Evolutionary conservation across 2,113 vertebrate species (phyloP).

Genomic region (Ovibos moschatus): DNA sequence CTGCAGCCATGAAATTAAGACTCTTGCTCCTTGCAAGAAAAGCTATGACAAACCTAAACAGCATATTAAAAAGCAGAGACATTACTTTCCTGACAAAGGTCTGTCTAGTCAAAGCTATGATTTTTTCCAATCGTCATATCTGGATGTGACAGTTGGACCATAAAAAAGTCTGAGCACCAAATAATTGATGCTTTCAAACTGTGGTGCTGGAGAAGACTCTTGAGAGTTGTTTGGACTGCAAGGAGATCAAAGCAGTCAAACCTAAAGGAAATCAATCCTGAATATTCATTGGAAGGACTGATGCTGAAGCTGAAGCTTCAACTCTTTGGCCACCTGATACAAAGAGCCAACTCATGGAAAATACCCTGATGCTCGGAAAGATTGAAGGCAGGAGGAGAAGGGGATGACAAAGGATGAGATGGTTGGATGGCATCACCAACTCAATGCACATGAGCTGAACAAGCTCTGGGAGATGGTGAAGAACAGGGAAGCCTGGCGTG

Average conservation of each 20-base stretch:
- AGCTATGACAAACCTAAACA: not conserved
- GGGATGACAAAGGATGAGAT: not conserved
- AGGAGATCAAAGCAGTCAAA: not conserved
- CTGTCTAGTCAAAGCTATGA: not conserved
- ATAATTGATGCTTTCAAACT: not conserved
- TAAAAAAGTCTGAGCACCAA: not conserved
- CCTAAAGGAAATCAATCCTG: not conserved
- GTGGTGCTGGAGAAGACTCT: not conserved
- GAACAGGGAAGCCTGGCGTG: not conserved
- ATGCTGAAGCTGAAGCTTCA: not conserved
- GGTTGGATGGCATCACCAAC: not conserved
- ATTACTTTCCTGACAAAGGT: not conserved
- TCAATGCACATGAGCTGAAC: not conserved
- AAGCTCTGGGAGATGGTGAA: not conserved
- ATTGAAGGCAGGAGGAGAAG: not conserved
- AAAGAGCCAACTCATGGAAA: not conserved
- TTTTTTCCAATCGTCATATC: not conserved
- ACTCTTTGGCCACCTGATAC: not conserved
- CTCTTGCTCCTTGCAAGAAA: not conserved
- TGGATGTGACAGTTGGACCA: not conserved
- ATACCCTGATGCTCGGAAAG: not conserved
- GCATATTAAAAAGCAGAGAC: not conserved
- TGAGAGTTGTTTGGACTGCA: not conserved
- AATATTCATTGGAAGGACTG: not conserved
- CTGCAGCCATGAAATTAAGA: not conserved